phyloP scores from a whole-genome alignment of 2,113 vertebrate genomes.

The Leptobrachium ailaonicum region DNA sequence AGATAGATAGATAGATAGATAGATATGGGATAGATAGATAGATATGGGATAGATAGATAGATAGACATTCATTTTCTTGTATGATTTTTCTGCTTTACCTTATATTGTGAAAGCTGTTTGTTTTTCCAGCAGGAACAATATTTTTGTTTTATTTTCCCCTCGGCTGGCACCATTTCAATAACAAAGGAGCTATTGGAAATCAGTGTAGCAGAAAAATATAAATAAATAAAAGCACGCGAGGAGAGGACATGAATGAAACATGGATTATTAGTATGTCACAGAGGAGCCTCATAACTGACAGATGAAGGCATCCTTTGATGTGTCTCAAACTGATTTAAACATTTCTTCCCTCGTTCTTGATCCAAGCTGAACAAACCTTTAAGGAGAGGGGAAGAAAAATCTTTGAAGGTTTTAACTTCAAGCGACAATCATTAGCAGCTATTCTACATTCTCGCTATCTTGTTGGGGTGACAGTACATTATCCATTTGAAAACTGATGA shows the following conservation, averaged over 20 bases:
- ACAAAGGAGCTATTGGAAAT: conserved; percentile 25
- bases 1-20: too few species aligned
- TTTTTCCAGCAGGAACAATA: too few species aligned
- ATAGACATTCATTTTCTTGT: too few species aligned
- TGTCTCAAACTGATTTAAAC: conserved; percentile 49
- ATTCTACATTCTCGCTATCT: conserved; percentile 48
- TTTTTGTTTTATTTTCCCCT: too few species aligned
- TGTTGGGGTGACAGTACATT: conserved; percentile 45
- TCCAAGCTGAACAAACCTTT: conserved; percentile 45
- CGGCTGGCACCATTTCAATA: conserved; percentile 24
- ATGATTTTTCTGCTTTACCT: too few species aligned
- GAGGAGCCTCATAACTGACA: conserved; percentile 48
- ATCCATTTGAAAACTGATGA: conserved; percentile 52
- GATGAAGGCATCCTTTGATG: conserved; percentile 48
- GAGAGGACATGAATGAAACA: conserved; percentile 45
- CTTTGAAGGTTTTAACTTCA: conserved; percentile 36
- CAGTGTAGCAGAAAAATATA: conserved; percentile 5
- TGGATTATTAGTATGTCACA: conserved; percentile 47
- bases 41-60: too few species aligned
- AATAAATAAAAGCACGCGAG: conserved; percentile 15
- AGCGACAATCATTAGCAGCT: conserved; percentile 48
- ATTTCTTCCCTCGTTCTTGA: conserved; percentile 11
- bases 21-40: too few species aligned
- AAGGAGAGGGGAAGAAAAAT: conserved; percentile 22
- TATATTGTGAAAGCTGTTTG: too few species aligned